These are phyloP conservation scores for Ernsta delagoae DNA, from an alignment of 2,888 invertebrate genomes.

Conservation along the genomic window DNA sequence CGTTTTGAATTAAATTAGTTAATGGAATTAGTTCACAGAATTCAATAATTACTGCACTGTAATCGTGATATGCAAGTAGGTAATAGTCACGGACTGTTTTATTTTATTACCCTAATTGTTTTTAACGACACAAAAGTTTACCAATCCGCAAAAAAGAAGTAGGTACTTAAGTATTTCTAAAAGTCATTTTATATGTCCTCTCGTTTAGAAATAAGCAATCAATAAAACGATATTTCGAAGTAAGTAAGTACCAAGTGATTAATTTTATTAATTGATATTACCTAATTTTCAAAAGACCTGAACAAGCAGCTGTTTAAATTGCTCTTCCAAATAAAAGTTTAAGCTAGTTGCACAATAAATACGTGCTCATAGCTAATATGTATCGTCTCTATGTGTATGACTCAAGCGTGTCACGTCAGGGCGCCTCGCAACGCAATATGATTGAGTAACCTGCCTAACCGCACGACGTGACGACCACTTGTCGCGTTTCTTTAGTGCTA, in stretches of 20 bases:
- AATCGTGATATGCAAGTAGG: conserved; percentile 7
- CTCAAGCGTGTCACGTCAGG: neutral
- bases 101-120: too few relatives aligned
- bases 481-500: conserved; percentile 6
- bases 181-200: too few relatives aligned
- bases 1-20: conserved; percentile 76
- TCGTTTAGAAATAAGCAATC: too few relatives aligned
- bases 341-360: neutral
- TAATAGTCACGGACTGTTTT: too few relatives aligned
- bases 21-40: conserved; percentile 62
- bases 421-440: conserved; percentile 24
- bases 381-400: neutral
- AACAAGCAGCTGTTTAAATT: neutral
- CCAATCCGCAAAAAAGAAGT: too few relatives aligned
- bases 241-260: too few relatives aligned
- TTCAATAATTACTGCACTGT: conserved; percentile 47
- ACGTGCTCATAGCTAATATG: neutral
- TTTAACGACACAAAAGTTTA: too few relatives aligned
- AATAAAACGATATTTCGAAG: too few relatives aligned
- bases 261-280: neutral
- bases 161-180: too few relatives aligned
- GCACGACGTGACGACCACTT: conserved; percentile 10
- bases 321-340: neutral
- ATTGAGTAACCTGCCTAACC: conserved; percentile 25
- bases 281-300: neutral